Base-by-base conservation (phyloP, 2,888 invertebrate genomes). In the Calliopum simillimum region DNA sequence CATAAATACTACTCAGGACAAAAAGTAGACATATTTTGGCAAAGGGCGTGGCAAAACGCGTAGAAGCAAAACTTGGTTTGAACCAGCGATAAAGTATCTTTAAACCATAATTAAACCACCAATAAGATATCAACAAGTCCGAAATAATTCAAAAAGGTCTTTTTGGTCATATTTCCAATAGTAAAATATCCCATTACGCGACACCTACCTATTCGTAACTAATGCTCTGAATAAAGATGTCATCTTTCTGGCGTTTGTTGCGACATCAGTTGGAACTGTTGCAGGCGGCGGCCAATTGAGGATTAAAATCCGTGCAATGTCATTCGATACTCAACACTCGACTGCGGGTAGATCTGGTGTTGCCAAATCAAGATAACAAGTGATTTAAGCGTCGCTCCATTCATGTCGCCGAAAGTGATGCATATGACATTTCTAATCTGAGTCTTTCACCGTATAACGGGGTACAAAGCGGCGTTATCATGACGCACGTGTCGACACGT, bases 401-500 rank as follows among this genome's bases (percentile, higher is more conserved):
- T 68, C 62, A 25, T 55, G 68, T 65, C 65, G 41, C 25, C 64
- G 68, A 67, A 72, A 68, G 67, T 70, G 72, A 70, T 72, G 72
- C 70, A 70, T 66, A 72, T 72, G 72, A 72, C 72, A 65, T 72
- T 69, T 72, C 72, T 72, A 72, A 72, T 72, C 72, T 71, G 51
- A 55, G 51, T 56, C 56, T 33, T 41, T 44, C 25, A 41, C 53
- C 55, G 25, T 41, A n/a, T 46, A 12, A 58, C 47, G 44, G 23
- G 56, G 62, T 51, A 64, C 68, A 43, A 25, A n/a, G 58, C 67
- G 69, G 70, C 69, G 55, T 66, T 71, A 69, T 67, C 71, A 72
- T 63, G 44, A 46, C 47, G 41, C 79, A 81, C 82, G 81, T 79
- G 81, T 78, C 74, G 78, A 72, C 81, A 81, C 82, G 81, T 81